Evolutionary conservation across 2,888 invertebrate genomes (phyloP).

Genomic region (Chydorus sphaericus): DNA sequence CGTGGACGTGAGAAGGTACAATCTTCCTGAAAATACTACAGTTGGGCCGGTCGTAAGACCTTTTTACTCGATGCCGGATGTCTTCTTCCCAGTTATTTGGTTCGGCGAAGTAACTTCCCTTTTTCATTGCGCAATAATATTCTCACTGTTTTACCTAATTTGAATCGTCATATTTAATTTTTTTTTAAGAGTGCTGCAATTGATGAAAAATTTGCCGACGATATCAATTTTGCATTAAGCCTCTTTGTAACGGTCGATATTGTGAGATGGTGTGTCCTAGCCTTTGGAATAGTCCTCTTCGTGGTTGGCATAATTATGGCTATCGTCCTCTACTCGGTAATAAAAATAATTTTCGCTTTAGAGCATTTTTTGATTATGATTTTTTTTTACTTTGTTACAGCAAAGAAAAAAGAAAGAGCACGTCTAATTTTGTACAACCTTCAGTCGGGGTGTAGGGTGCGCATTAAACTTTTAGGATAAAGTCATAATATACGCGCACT

Average conservation of each 20-base stretch:
- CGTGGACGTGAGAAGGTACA: slow-evolving; percentile 17
- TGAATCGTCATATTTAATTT: not conserved
- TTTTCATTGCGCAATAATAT: not conserved
- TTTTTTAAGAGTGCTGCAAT: slow-evolving; percentile 9
- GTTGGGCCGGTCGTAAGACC: too few relatives aligned
- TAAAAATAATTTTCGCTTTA: too few relatives aligned
- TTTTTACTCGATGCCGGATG: too few relatives aligned
- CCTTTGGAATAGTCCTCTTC: slow-evolving; percentile 2
- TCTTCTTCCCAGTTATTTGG: too few relatives aligned
- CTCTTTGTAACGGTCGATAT: slow-evolving; percentile 5
- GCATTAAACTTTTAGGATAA: too few relatives aligned
- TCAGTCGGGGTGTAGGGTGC: too few relatives aligned
- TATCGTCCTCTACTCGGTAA: not conserved
- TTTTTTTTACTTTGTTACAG: too few relatives aligned
- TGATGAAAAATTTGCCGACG: slow-evolving; percentile 10
- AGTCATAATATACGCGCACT: too few relatives aligned
- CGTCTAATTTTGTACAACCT: too few relatives aligned
- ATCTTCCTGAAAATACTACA: slow-evolving; percentile 16
- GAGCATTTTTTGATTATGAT: too few relatives aligned
- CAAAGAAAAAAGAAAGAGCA: too few relatives aligned
- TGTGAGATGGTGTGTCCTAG: slow-evolving; percentile 11
- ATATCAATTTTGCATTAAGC: not conserved
- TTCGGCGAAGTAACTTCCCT: slow-evolving; percentile 19
- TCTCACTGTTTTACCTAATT: too few relatives aligned
- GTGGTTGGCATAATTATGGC: not conserved